These are phyloP conservation scores for Carposina sasakii DNA, from an alignment of 1,140 invertebrate genomes.

Conservation along the genomic window DNA sequence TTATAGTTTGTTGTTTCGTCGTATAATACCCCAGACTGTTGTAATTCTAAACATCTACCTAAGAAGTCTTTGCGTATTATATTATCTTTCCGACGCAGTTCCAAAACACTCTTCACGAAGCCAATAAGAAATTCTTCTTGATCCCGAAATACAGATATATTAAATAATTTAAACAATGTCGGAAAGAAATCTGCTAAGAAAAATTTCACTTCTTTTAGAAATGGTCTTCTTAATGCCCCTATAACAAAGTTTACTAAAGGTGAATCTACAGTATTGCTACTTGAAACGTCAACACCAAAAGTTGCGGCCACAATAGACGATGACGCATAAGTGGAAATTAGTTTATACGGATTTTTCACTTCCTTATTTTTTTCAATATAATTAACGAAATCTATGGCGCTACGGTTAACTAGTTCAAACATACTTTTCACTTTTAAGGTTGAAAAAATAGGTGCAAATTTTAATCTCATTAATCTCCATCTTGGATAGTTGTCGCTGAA, in stretches of 20 bases:
- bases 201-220: slow-evolving; percentile 19
- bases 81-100: slow-evolving; percentile 16
- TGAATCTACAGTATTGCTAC: slow-evolving; percentile 26
- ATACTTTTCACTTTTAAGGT: slow-evolving; percentile 60
- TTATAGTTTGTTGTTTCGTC: slow-evolving; percentile 26
- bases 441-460: slow-evolving; percentile 52
- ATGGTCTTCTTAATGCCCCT: slow-evolving; percentile 18
- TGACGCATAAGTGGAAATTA: slow-evolving; percentile 30
- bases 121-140: slow-evolving; percentile 36
- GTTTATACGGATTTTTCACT: slow-evolving; percentile 25
- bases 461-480: slow-evolving; percentile 57
- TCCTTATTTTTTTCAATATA: slow-evolving; percentile 20
- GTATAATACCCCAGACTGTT: slow-evolving; percentile 28
- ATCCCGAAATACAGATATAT: slow-evolving; percentile 29
- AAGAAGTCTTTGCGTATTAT: slow-evolving; percentile 33
- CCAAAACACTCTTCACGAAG: slow-evolving; percentile 28
- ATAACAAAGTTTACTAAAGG: slow-evolving; percentile 30
- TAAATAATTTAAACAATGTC: slow-evolving; percentile 21
- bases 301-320: slow-evolving; percentile 29
- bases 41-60: slow-evolving; percentile 32
- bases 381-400: slow-evolving; percentile 32
- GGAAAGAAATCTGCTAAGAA: slow-evolving; percentile 12
- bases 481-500: slow-evolving; percentile 47
- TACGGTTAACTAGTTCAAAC: slow-evolving; percentile 52
- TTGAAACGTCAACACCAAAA: slow-evolving; percentile 32